Percentiles rank a stretch among this genome's conserved stretches.
Evolutionary conservation across 1,140 invertebrate species (phyloP).

Genomic region (Nixonia krombeini): DNA sequence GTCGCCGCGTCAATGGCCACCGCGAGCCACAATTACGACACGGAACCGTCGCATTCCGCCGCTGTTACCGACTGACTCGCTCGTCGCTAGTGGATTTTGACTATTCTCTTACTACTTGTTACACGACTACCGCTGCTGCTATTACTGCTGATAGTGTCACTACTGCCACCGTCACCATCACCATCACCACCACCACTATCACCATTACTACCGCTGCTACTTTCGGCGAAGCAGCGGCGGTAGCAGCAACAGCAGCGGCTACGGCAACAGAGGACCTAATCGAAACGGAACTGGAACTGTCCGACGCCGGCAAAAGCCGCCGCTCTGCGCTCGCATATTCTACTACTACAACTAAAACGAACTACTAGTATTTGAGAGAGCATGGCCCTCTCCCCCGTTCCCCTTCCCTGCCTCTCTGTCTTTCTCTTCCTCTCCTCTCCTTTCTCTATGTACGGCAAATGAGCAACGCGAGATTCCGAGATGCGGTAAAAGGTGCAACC

Average conservation of each 20-base stretch:
- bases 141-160: slow-evolving; percentile 19
- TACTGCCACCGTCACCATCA: no score
- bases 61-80: not conserved
- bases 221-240: slow-evolving; percentile 11
- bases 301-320: slow-evolving; percentile 54
- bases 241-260: slow-evolving; percentile 26
- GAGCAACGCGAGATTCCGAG: slow-evolving; percentile 63
- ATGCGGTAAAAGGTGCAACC: slow-evolving; percentile 65
- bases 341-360: slow-evolving; percentile 49
- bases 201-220: no score
- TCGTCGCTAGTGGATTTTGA: not conserved
- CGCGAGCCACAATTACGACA: slow-evolving; percentile 7
- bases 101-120: not conserved
- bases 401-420: slow-evolving; percentile 25
- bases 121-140: slow-evolving; percentile 18
- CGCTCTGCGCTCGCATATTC: slow-evolving; percentile 55
- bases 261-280: slow-evolving; percentile 53
- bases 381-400: slow-evolving; percentile 24
- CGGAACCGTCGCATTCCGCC: slow-evolving; percentile 4
- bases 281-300: slow-evolving; percentile 64
- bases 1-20: slow-evolving; percentile 33
- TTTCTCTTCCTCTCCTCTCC: slow-evolving; percentile 21
- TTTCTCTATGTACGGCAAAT: slow-evolving; percentile 52
- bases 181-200: no score
- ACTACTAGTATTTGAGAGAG: slow-evolving; percentile 26